Evolutionary conservation across 2,888 invertebrate genomes (phyloP).

Genomic region (Drosophila recens): DNA sequence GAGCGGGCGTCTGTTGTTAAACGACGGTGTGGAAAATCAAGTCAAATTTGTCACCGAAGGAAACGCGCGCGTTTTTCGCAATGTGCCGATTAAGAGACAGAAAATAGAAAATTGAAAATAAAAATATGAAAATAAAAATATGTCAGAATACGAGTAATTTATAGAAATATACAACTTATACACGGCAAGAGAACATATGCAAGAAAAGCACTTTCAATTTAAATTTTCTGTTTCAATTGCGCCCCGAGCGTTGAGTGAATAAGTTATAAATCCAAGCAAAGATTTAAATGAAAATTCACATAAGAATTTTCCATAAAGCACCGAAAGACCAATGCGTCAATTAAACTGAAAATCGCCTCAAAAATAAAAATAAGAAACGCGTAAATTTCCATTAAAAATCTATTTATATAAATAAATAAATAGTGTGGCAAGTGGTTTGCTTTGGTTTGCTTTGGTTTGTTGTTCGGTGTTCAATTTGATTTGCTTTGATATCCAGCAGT

Average conservation of each 20-base stretch:
- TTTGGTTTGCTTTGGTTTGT: constrained; percentile 1
- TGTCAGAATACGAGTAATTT: constrained; percentile 56
- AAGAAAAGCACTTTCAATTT: constrained; percentile 38
- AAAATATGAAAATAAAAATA: constrained; percentile 33
- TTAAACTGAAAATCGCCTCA: constrained; percentile 24
- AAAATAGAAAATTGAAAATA: constrained; percentile 22
- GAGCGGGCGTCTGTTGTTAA: constrained; percentile 36
- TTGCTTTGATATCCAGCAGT: constrained; percentile 12
- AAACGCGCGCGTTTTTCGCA: constrained; percentile 41
- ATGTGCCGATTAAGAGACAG: constrained; percentile 12
- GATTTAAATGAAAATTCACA: constrained; percentile 16
- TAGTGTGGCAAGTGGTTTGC: constrained; percentile 20
- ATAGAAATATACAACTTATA: constrained; percentile 40
- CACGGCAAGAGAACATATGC: constrained; percentile 7
- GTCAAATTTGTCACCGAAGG: constrained; percentile 21
- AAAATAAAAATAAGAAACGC: constrained; percentile 21
- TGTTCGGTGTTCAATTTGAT: constrained; percentile 7
- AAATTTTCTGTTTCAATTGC: constrained; percentile 55
- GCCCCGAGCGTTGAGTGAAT: constrained; percentile 51
- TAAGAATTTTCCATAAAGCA: constrained; percentile 55
- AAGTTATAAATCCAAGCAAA: constrained; percentile 51
- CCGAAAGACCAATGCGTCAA: constrained; percentile 50
- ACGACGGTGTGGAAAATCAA: constrained; percentile 20
- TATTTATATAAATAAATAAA: constrained; percentile 17
- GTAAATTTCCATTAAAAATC: constrained; percentile 17